Evolutionary conservation across 2,888 invertebrate species (phyloP).

Genomic region (Seladonia tumulorum): DNA sequence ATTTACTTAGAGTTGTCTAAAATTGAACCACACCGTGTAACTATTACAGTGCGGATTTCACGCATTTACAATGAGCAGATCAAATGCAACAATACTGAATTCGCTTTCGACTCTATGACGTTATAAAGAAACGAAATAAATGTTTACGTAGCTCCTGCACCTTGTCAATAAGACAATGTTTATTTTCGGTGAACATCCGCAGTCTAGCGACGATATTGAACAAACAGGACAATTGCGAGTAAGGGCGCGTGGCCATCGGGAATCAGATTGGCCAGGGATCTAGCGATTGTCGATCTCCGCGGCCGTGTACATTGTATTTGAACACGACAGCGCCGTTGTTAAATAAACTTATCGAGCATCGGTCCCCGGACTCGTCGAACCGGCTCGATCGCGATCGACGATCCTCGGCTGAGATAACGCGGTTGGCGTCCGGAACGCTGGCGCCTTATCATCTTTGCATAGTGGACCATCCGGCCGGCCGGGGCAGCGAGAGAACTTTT

Average conservation of each 20-base stretch:
- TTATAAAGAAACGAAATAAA: no score
- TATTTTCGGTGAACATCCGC: no score
- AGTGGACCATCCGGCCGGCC: slow-evolving; percentile 5
- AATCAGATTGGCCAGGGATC: background rate
- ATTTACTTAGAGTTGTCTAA: no score
- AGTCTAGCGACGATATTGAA: no score
- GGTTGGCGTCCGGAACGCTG: slow-evolving; percentile 8
- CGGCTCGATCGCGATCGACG: slow-evolving; percentile 3
- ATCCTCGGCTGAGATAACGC: background rate
- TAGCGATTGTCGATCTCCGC: background rate
- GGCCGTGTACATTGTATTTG: background rate
- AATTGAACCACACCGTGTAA: no score
- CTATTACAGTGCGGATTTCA: no score
- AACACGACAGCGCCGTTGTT: background rate
- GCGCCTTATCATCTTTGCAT: slow-evolving; percentile 16
- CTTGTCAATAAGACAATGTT: no score
- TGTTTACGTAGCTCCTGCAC: no score
- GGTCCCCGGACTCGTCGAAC: slow-evolving; percentile 5
- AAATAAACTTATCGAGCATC: background rate
- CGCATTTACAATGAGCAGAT: no score
- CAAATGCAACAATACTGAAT: no score
- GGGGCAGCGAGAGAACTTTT: background rate
- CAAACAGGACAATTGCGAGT: no score
- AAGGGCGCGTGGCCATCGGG: background rate
- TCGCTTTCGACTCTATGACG: no score